Conservation (phyloP, 2,113 vertebrate genomes). For the Trematocara macrostoma region DNA sequence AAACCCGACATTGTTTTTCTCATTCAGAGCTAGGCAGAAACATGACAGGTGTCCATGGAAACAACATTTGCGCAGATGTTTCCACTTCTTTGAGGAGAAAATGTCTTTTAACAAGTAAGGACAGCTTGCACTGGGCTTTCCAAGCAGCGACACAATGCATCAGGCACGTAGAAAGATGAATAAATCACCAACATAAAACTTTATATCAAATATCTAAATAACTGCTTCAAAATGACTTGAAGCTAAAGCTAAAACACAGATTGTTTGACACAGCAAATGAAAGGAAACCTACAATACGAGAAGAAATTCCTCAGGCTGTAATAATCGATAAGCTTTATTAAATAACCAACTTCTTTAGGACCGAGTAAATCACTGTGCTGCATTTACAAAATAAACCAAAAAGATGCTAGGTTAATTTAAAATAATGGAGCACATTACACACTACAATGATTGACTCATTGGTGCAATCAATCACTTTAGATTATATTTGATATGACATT, state of each 20-base stretch:
- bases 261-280: not conserved
- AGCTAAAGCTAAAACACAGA: not conserved
- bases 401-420: not conserved
- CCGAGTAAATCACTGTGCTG: not conserved
- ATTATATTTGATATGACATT: not conserved
- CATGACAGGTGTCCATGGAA: conserved; percentile 75
- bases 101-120: conserved; percentile 30
- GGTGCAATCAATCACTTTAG: not conserved
- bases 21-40: conserved; percentile 48
- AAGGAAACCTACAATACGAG: fast-evolving
- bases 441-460: not conserved
- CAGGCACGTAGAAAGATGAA: not conserved
- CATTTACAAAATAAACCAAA: not conserved
- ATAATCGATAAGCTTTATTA: not conserved
- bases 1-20: conserved; percentile 56
- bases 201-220: not conserved
- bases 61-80: conserved; percentile 60
- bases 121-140: not conserved
- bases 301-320: not conserved
- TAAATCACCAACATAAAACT: not conserved
- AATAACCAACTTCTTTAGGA: not conserved
- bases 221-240: not conserved
- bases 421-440: not conserved
- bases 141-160: not conserved
- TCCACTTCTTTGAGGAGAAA: conserved; percentile 51